A percentile compares a stretch with the other conserved stretches of the same genome.
Evolutionary conservation across 2,888 invertebrate genomes (phyloP).

Genomic region (Gymnocheta viridis): DNA sequence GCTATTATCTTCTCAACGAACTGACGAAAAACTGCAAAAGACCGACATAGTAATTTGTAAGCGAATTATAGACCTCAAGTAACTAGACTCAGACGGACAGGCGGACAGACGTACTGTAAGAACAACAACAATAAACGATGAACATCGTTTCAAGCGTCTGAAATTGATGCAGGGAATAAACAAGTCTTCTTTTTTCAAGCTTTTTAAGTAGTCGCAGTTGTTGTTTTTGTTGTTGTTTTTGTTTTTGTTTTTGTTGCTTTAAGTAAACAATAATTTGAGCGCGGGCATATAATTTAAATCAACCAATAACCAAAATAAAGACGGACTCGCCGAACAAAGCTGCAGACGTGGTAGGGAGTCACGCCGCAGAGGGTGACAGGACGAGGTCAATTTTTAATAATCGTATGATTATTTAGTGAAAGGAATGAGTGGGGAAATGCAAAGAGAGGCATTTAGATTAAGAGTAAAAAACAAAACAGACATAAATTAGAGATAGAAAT

Average conservation of each 20-base stretch:
- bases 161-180: slow-evolving; percentile 47
- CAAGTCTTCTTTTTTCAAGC: slow-evolving; percentile 42
- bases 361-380: slow-evolving; percentile 33
- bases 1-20: slow-evolving; percentile 70
- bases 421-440: neutral
- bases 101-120: slow-evolving; percentile 1
- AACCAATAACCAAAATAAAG: slow-evolving; percentile 51
- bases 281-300: slow-evolving; percentile 72
- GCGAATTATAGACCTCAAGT: slow-evolving; percentile 61
- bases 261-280: slow-evolving; percentile 72
- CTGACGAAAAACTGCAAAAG: slow-evolving; percentile 73
- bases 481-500: neutral
- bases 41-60: slow-evolving; percentile 73
- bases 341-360: slow-evolving; percentile 15
- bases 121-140: slow-evolving; percentile 12
- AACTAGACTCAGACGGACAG: slow-evolving; percentile 10
- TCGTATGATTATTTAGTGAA: slow-evolving; percentile 15
- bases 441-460: neutral
- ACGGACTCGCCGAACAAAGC: neutral
- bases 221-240: slow-evolving; percentile 23
- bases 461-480: neutral
- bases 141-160: slow-evolving; percentile 27
- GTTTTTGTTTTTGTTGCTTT: too few relatives aligned
- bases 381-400: slow-evolving; percentile 44
- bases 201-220: slow-evolving; percentile 7